Evolutionary conservation across 2,797 vertebrate species (phyloP).

Genomic region (Eidolon dupreanum): DNA sequence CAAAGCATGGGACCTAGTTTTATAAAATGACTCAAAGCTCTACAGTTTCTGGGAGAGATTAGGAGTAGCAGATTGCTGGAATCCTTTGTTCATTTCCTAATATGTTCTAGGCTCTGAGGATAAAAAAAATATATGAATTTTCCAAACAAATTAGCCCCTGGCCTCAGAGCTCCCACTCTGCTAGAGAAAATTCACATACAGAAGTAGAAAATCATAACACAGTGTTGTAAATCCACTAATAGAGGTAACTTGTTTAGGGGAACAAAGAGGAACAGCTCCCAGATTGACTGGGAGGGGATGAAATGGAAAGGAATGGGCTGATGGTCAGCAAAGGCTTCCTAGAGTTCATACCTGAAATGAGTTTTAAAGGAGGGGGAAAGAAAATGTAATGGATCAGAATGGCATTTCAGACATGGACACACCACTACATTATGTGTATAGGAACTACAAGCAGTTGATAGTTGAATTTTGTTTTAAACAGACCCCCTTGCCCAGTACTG

Average conservation of each 20-base stretch:
- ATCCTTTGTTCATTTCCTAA: neutral
- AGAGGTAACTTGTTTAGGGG: neutral
- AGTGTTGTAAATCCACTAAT: neutral
- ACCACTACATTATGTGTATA: neutral
- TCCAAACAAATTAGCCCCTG: slow-evolving; percentile 4
- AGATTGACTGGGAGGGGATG: neutral
- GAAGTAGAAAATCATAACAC: neutral
- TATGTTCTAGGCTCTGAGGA: neutral
- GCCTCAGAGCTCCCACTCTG: neutral
- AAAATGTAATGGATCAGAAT: neutral
- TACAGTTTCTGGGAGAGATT: neutral
- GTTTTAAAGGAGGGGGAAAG: neutral
- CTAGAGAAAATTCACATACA: neutral
- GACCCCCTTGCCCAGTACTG: neutral
- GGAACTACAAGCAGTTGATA: neutral
- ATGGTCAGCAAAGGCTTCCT: neutral
- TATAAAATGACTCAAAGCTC: slow-evolving; percentile 15
- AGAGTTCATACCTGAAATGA: neutral
- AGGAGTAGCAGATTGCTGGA: neutral
- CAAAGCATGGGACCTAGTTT: neutral
- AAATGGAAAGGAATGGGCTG: neutral
- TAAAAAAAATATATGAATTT: neutral
- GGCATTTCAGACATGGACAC: neutral
- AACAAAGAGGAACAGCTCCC: neutral
- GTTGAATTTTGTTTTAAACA: neutral